phyloP scores from a whole-genome alignment of 2,113 vertebrate genomes.

The Dolichotis patagonum region DNA sequence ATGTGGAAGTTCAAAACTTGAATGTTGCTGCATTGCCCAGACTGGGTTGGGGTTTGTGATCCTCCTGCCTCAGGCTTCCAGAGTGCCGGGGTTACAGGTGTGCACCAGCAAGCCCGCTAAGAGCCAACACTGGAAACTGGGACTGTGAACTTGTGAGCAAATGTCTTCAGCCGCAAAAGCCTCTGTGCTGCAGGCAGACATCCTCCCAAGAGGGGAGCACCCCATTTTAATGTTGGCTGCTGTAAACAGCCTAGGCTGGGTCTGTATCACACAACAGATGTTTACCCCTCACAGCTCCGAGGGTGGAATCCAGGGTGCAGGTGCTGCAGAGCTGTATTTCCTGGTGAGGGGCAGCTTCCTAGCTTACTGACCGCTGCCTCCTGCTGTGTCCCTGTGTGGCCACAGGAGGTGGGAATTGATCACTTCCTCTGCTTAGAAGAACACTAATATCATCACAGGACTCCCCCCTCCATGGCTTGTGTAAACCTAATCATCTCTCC shows the following conservation, averaged over 20 bases:
- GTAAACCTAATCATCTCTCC: background rate
- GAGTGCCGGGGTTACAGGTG: background rate
- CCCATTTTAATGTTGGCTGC: no score
- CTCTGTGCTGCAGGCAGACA: accelerated
- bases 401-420: background rate
- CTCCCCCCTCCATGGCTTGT: background rate
- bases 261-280: background rate
- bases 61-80: background rate
- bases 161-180: background rate
- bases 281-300: background rate
- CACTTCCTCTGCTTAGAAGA: background rate
- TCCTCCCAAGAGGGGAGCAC: background rate
- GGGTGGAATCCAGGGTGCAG: no score
- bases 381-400: background rate
- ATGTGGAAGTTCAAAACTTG: background rate
- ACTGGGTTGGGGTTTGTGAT: background rate
- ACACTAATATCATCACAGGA: background rate
- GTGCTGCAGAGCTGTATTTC: background rate
- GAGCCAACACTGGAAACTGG: background rate
- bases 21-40: background rate
- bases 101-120: background rate
- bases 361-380: background rate
- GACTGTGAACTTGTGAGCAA: background rate
- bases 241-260: background rate
- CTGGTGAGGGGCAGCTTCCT: background rate